Percentiles rank a stretch among this genome's conserved stretches.
Conservation (phyloP, 2,113 vertebrate species). For the Naja naja region DNA sequence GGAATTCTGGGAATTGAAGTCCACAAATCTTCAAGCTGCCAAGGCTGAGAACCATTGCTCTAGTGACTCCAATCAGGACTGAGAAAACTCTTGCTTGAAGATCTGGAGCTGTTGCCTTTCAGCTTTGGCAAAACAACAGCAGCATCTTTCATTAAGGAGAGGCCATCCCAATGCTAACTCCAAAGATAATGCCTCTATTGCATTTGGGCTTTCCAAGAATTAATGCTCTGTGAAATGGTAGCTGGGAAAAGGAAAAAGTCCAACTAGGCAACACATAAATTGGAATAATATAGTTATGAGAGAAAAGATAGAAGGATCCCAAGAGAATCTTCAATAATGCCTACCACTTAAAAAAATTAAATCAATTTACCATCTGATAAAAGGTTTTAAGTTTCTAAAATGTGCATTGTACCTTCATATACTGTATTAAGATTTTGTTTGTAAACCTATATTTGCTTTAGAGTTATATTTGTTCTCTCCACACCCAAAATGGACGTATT, state of each 20-base stretch:
- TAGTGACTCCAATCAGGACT: neutral
- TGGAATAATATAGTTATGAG: neutral
- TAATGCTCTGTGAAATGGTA: neutral
- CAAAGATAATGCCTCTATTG: neutral
- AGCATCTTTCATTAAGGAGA: neutral
- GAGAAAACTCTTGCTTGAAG: neutral
- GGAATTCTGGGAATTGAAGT: neutral
- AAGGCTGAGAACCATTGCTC: neutral
- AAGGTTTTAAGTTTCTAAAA: neutral
- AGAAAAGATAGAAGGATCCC: neutral
- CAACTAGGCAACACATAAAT: neutral
- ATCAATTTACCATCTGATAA: neutral
- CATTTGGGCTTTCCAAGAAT: neutral
- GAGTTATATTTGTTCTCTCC: neutral
- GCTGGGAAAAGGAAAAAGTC: neutral
- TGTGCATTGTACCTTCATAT: neutral
- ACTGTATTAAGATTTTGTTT: neutral
- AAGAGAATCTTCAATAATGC: neutral
- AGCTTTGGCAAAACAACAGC: neutral
- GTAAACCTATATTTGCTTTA: neutral
- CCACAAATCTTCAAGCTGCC: neutral
- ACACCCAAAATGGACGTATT: neutral
- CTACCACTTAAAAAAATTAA: neutral
- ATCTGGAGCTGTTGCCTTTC: neutral
- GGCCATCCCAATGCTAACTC: neutral